phyloP scores from a whole-genome alignment of 2,797 vertebrate species.

The Arnoldichthys spilopterus region DNA sequence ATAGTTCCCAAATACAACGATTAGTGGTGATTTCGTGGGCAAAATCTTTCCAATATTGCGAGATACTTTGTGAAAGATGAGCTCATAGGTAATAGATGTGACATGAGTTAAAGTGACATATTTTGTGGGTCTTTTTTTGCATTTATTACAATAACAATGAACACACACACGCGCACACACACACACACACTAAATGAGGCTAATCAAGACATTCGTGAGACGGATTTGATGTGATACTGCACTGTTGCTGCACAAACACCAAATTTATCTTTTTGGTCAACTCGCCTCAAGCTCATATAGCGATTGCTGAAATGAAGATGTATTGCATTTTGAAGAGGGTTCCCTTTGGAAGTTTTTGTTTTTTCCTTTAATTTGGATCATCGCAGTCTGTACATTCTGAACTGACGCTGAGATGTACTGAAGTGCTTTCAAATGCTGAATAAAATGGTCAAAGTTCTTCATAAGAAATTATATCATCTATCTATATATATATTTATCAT shows the following conservation, averaged over 20 bases:
- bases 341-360: constrained; percentile 76
- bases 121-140: constrained; percentile 24
- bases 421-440: constrained; percentile 78
- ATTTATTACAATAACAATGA: constrained; percentile 26
- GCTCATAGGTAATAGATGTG: constrained; percentile 26
- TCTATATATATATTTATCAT: constrained; percentile 48
- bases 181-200: constrained; percentile 44
- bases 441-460: constrained; percentile 82
- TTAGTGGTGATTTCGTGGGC: not conserved
- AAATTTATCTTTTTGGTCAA: constrained; percentile 77
- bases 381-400: constrained; percentile 68
- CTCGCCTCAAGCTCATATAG: constrained; percentile 62
- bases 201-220: constrained; percentile 64
- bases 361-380: constrained; percentile 66
- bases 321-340: constrained; percentile 78
- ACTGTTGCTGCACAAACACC: constrained; percentile 44
- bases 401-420: constrained; percentile 73
- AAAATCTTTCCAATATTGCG: constrained; percentile 20
- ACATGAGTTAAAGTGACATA: constrained; percentile 43
- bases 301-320: constrained; percentile 73
- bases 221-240: constrained; percentile 58
- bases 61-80: constrained; percentile 34
- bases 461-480: constrained; percentile 88
- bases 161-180: not conserved
- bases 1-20: constrained; percentile 2